A percentile compares a stretch with the other conserved stretches of the same genome.
phyloP scores from a whole-genome alignment of 2,113 vertebrate genomes.

The Myotis yumanensis region DNA sequence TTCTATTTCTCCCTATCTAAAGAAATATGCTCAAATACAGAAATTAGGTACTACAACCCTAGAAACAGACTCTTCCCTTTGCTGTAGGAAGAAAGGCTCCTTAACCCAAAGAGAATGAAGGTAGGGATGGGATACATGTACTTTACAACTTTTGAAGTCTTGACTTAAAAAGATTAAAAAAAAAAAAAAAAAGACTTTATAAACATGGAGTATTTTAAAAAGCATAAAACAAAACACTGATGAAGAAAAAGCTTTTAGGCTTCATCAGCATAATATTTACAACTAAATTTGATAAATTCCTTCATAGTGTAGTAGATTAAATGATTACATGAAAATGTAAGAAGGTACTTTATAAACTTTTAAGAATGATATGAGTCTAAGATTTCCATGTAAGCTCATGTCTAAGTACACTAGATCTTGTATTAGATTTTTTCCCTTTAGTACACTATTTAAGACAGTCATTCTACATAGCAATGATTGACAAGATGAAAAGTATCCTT shows the following conservation, averaged over 20 bases:
- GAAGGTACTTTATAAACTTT: background rate
- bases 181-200: background rate
- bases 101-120: background rate
- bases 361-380: background rate
- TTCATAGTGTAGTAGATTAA: background rate
- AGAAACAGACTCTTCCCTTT: background rate
- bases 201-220: background rate
- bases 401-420: background rate
- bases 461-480: background rate
- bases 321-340: background rate
- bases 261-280: background rate
- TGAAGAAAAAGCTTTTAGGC: background rate
- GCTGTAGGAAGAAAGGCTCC: background rate
- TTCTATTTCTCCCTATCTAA: background rate
- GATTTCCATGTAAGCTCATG: background rate
- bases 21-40: background rate
- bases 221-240: background rate
- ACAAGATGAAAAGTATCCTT: constrained; percentile 63
- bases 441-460: background rate
- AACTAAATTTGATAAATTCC: background rate
- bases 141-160: background rate
- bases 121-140: too few species aligned
- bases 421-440: background rate
- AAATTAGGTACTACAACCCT: background rate
- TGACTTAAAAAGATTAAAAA: background rate